phyloP scores from a whole-genome alignment of 2,888 invertebrate species.

The Scrobipalpa costella region DNA sequence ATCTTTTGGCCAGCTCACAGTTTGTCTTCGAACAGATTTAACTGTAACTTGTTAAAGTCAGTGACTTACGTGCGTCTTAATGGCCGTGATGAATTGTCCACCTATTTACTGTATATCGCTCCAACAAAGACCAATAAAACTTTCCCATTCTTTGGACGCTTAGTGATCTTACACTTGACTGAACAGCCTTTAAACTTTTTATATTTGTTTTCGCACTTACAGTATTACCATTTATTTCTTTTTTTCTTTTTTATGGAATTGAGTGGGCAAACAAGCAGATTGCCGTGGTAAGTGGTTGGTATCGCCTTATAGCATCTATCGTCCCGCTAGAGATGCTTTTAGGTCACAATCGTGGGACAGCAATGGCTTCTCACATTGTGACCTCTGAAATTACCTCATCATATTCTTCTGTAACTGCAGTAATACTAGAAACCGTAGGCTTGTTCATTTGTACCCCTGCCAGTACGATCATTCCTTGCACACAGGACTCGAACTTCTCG shows the following conservation, averaged over 20 bases:
- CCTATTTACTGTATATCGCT: conserved; percentile 6
- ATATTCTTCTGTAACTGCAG: background rate
- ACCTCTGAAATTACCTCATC: background rate
- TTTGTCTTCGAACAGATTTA: conserved; percentile 18
- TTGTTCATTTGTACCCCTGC: background rate
- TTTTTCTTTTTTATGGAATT: conserved; percentile 20
- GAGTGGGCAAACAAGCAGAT: conserved; percentile 22
- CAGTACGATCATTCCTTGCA: conserved; percentile 6
- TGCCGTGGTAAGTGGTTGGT: conserved; percentile 20
- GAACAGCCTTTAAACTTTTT: conserved; percentile 3
- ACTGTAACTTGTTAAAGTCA: conserved; percentile 15
- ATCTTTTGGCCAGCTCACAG: conserved; percentile 22
- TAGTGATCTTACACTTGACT: background rate
- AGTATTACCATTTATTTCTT: conserved; percentile 17
- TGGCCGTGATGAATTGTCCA: conserved; percentile 17
- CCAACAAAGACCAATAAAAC: conserved; percentile 14
- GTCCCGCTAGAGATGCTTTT: conserved; percentile 17
- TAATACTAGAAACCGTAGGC: background rate
- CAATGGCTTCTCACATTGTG: conserved; percentile 8
- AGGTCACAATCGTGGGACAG: background rate
- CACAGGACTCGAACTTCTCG: conserved; percentile 94
- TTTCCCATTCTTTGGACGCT: background rate
- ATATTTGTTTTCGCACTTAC: conserved; percentile 6
- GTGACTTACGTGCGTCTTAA: conserved; percentile 21
- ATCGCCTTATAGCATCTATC: conserved; percentile 11